Conservation (phyloP, 2,888 invertebrate genomes). For the Apeira syringaria region DNA sequence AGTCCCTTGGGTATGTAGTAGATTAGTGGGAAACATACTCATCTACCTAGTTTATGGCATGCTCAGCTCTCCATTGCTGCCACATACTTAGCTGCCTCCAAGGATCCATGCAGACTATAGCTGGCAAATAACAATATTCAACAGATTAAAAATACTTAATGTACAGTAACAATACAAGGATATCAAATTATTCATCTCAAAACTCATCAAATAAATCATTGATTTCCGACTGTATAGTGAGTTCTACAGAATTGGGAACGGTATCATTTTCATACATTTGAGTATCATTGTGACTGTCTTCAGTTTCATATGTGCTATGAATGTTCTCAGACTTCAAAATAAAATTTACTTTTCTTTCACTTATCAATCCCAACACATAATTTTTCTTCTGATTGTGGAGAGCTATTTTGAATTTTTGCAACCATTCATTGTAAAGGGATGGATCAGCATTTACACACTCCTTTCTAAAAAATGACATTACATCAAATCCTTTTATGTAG, state of each 20-base stretch:
- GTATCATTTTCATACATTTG: constrained; percentile 74
- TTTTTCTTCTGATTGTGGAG: constrained; percentile 52
- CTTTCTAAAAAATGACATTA: constrained; percentile 58
- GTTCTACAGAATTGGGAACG: constrained; percentile 57
- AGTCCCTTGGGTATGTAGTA: too few species aligned
- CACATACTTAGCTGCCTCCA: too few species aligned
- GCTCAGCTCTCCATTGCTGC: too few species aligned
- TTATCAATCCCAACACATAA: constrained; percentile 50
- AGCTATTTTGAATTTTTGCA: constrained; percentile 57
- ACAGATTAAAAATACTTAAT: too few species aligned
- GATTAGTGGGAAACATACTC: too few species aligned
- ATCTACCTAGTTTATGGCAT: too few species aligned
- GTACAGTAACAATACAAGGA: too few species aligned
- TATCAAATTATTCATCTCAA: constrained; percentile 39
- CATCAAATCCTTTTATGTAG: constrained; percentile 59
- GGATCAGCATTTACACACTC: constrained; percentile 64
- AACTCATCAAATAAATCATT: constrained; percentile 75
- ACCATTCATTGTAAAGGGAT: constrained; percentile 65
- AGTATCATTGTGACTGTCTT: constrained; percentile 60
- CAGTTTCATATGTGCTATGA: constrained; percentile 54
- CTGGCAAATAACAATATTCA: too few species aligned
- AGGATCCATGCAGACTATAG: too few species aligned
- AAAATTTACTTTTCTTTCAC: constrained; percentile 54
- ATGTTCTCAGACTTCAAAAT: constrained; percentile 66
- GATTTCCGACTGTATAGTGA: constrained; percentile 61